Base-by-base conservation (phyloP, 2,888 invertebrate genomes). In the Agrilus mali region DNA sequence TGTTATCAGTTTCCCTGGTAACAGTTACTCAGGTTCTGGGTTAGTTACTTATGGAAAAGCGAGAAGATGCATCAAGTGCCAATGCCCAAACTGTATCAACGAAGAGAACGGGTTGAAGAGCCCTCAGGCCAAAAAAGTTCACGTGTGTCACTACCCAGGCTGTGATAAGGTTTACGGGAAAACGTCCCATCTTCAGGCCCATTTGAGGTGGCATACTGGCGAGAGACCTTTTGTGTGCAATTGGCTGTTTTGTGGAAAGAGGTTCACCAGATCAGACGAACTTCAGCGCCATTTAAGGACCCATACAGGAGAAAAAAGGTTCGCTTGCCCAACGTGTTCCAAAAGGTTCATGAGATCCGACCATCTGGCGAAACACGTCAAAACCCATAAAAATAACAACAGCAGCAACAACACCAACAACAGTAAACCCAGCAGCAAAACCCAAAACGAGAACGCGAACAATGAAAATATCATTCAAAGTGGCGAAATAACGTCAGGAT, bases 321-420 rank as follows among this genome's bases (percentile, higher is more conserved):
- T 92, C 62, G 78, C 81, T 1, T 94, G 94, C 59, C 78, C 80
- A 36, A 74, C 82, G n/a, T 94, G 94, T 64, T 76, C 80, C 33
- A 95, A 94, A 63, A 74, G 86, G 39, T 94, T 94, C 66, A 92
- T 90, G 80, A 73, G 94, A 15, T 89, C 89, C 48, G 94, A 94
- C 63, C 94, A 95, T 63, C 72, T 95, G n/a, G 83, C 82, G 47
- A 95, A 94, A 64, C 94, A 94, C 64, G 78, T 83, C 49, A 92
- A 92, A 62, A 94, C 90, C 0, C 94, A 94, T 55, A 77, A 79
- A 22, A 81, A 80, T 50, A 70, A 69, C 1, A 69, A 75, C 15
- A 75, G 56, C 1, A 46, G 44, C 41, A 36, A 69, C 1, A 69
- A 75, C 15, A 75, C 57, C 2, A 46, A 43, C 41, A 36, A 41